These are phyloP conservation scores for Bombus waltoni DNA, from an alignment of 1,140 invertebrate genomes.

Conservation along the genomic window DNA sequence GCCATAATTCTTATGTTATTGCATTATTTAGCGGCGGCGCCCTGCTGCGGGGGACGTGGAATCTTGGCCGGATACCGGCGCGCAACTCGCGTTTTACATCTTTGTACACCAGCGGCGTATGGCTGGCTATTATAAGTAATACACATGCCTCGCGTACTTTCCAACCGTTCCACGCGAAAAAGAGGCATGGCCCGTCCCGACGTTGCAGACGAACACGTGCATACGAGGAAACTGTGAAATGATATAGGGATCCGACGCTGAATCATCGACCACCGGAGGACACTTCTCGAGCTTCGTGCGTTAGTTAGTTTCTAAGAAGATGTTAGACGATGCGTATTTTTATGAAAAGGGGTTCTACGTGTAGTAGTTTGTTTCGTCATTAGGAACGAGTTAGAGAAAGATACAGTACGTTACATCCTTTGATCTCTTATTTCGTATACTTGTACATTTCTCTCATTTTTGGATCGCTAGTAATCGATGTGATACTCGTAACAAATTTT, in stretches of 20 bases:
- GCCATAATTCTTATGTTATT: conserved; percentile 81
- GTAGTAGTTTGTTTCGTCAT: too few species aligned
- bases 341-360: too few species aligned
- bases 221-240: neutral
- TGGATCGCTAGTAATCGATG: too few species aligned
- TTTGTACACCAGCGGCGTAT: conserved; percentile 37
- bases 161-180: conserved; percentile 53
- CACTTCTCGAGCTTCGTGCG: too few species aligned
- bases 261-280: conserved; percentile 23
- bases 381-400: too few species aligned
- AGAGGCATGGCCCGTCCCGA: conserved; percentile 20
- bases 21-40: conserved; percentile 79
- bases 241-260: conserved; percentile 6
- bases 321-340: too few species aligned
- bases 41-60: conserved; percentile 73
- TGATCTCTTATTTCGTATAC: too few species aligned
- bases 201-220: conserved; percentile 2
- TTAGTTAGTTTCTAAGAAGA: neutral
- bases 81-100: conserved; percentile 46
- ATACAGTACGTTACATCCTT: too few species aligned
- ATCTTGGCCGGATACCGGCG: conserved; percentile 62
- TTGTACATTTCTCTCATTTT: too few species aligned
- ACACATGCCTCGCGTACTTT: conserved; percentile 48
- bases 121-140: conserved; percentile 66
- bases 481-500: too few species aligned